Evolutionary conservation across 1,140 invertebrate species (phyloP).

Genomic region (Drosophila mojavensis): DNA sequence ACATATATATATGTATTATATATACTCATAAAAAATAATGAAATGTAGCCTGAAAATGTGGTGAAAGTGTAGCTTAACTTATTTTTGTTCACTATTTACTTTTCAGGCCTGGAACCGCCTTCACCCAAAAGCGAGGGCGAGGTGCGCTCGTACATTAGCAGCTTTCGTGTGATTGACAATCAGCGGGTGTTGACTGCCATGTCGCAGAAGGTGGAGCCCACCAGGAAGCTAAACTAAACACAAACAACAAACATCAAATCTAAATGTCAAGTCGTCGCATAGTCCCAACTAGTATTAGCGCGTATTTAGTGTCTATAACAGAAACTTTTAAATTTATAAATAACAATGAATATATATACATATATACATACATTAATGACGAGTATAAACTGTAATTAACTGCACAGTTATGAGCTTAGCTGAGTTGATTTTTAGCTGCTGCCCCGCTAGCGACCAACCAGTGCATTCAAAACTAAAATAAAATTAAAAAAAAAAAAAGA

Average conservation of each 20-base stretch:
- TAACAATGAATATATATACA: constrained; percentile 14
- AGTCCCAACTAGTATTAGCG: constrained; percentile 17
- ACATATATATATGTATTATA: too few species aligned
- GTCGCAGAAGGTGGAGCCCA: constrained; percentile 89
- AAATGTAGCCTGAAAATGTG: too few species aligned
- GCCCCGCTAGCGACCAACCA: constrained; percentile 50
- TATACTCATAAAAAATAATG: too few species aligned
- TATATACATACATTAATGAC: neutral
- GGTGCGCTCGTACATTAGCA: constrained; percentile 87
- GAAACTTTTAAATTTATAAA: neutral
- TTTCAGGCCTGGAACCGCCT: constrained; percentile 87
- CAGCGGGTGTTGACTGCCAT: constrained; percentile 90
- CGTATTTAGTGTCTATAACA: constrained; percentile 35
- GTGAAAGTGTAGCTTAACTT: too few species aligned
- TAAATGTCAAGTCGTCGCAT: constrained; percentile 25
- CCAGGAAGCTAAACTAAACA: constrained; percentile 60
- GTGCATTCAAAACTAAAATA: constrained; percentile 41
- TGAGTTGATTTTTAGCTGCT: constrained; percentile 52
- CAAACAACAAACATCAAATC: neutral
- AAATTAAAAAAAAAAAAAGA: neutral
- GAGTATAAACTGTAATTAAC: constrained; percentile 49
- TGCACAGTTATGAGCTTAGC: constrained; percentile 72
- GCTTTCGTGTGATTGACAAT: constrained; percentile 91
- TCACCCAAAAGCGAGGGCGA: constrained; percentile 89
- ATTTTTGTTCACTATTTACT: too few species aligned